Evolutionary conservation across 2,113 vertebrate species (phyloP).

Genomic region (Pygoscelis adeliae): DNA sequence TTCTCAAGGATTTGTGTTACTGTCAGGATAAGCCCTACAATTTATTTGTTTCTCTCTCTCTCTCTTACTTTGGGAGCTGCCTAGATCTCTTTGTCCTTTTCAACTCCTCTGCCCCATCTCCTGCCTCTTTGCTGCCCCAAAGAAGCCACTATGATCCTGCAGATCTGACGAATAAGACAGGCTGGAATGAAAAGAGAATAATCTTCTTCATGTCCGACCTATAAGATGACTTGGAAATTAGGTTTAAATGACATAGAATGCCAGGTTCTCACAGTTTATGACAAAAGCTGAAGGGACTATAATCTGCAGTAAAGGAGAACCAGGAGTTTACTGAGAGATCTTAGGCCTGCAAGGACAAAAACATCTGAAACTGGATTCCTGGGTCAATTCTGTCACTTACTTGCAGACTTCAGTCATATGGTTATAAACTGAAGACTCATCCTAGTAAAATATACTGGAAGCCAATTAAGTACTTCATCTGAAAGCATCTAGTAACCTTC

Average conservation of each 20-base stretch:
- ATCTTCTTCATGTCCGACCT: not conserved
- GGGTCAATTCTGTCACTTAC: not conserved
- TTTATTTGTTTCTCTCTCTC: not conserved
- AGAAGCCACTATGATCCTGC: not conserved
- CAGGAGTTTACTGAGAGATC: not conserved
- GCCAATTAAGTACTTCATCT: not conserved
- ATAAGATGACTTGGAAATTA: not conserved
- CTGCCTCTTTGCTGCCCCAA: not conserved
- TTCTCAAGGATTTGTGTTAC: not conserved
- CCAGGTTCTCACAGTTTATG: not conserved
- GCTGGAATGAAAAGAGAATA: not conserved
- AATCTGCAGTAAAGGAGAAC: not conserved
- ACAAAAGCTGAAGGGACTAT: not conserved
- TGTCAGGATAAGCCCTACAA: not conserved
- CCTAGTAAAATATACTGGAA: not conserved
- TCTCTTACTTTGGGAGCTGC: not conserved
- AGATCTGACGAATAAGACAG: not conserved
- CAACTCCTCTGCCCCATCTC: not conserved
- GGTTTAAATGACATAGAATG: not conserved
- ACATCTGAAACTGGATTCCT: not conserved
- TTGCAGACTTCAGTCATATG: not conserved
- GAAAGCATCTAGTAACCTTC: not conserved
- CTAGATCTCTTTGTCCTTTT: not conserved
- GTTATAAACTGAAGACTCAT: not conserved
- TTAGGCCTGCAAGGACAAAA: not conserved